These are phyloP conservation scores for Heliconius cydno DNA, from an alignment of 2,888 invertebrate species.

Conservation along the genomic window DNA sequence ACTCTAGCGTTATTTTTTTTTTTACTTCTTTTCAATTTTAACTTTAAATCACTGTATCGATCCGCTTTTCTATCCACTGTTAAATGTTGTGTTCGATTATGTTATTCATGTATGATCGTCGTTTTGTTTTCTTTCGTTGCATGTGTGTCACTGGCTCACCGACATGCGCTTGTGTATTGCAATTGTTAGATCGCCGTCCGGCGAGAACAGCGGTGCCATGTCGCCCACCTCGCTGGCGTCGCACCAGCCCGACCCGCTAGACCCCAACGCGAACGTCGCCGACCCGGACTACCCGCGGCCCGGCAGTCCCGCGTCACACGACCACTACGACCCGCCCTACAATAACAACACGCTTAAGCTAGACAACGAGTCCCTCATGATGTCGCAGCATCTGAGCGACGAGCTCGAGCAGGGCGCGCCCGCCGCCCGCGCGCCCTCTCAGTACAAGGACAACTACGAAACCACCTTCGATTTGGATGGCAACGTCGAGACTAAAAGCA, in stretches of 20 bases:
- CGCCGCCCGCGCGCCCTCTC: slow-evolving; percentile 66
- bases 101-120: slow-evolving; percentile 66
- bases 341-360: slow-evolving; percentile 80
- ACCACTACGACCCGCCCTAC: slow-evolving; percentile 83
- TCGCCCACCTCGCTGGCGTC: slow-evolving; percentile 73
- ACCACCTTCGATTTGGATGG: slow-evolving; percentile 96
- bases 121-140: slow-evolving; percentile 75
- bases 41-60: slow-evolving; percentile 51
- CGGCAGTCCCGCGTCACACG: slow-evolving; percentile 80
- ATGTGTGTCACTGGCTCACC: slow-evolving; percentile 82
- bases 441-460: slow-evolving; percentile 89
- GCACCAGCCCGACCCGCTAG: slow-evolving; percentile 63
- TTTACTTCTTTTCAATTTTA: slow-evolving; percentile 55
- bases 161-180: slow-evolving; percentile 79
- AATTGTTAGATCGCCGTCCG: slow-evolving; percentile 78
- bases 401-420: slow-evolving; percentile 68
- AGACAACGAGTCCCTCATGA: slow-evolving; percentile 76
- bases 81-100: slow-evolving; percentile 58
- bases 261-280: slow-evolving; percentile 60
- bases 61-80: slow-evolving; percentile 68
- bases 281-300: slow-evolving; percentile 70
- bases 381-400: slow-evolving; percentile 72
- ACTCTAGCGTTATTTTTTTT: slow-evolving; percentile 49
- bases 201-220: slow-evolving; percentile 76
- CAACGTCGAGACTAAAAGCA: slow-evolving; percentile 95